Percentiles rank a stretch among this genome's conserved stretches.
Conservation (phyloP, 2,113 vertebrate species). For the Lampris megalopsis region DNA sequence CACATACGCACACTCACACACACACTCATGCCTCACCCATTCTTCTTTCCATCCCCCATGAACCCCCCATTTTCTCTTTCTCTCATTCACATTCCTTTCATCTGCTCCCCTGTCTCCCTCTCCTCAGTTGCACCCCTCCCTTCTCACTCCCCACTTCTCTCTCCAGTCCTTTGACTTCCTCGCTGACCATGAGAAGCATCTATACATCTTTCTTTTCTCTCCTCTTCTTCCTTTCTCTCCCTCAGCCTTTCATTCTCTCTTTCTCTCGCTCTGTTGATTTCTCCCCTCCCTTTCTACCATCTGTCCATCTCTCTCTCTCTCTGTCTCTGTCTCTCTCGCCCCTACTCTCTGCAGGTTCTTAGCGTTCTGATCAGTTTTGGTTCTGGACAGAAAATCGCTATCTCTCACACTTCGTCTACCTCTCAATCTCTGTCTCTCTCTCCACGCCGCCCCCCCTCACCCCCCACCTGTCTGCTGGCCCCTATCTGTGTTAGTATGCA, state of each 20-base stretch:
- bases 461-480: slow-evolving; percentile 40
- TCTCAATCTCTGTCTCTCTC: slow-evolving; percentile 48
- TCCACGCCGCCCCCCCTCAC: background rate
- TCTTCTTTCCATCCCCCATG: slow-evolving; percentile 34
- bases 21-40: slow-evolving; percentile 42
- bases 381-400: slow-evolving; percentile 75
- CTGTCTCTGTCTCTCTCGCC: slow-evolving; percentile 26
- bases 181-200: slow-evolving; percentile 66
- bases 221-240: slow-evolving; percentile 12
- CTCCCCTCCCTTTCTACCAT: background rate
- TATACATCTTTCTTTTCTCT: slow-evolving; percentile 49
- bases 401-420: slow-evolving; percentile 67
- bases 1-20: slow-evolving; percentile 22
- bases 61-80: slow-evolving; percentile 35
- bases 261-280: background rate
- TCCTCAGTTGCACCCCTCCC: slow-evolving; percentile 35
- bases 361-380: slow-evolving; percentile 58
- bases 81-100: slow-evolving; percentile 68
- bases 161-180: slow-evolving; percentile 41
- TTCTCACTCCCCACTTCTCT: background rate
- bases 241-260: slow-evolving; percentile 26
- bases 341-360: slow-evolving; percentile 47
- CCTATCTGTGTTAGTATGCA: slow-evolving; percentile 60
- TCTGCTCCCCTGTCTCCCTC: slow-evolving; percentile 43
- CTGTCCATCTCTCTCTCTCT: slow-evolving; percentile 11